Evolutionary conservation across 1,140 invertebrate species (phyloP).

Genomic region (Hylaeus anthracinus): DNA sequence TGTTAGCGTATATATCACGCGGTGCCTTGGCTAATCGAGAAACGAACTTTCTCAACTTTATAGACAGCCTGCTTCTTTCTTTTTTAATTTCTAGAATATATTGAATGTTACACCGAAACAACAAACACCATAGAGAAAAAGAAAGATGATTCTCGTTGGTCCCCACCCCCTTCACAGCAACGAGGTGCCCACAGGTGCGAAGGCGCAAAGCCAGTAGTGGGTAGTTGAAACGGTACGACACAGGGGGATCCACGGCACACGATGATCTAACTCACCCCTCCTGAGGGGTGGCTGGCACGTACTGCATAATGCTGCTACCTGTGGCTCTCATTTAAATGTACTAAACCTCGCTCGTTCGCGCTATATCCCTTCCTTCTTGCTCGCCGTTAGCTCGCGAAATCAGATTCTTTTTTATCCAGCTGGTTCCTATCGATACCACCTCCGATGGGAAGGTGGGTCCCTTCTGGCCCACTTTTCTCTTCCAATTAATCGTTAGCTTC

Average conservation of each 20-base stretch:
- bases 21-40: no score
- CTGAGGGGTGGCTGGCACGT: slow-evolving; percentile 70
- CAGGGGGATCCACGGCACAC: slow-evolving; percentile 59
- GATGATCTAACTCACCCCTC: slow-evolving; percentile 73
- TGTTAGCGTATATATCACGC: no score
- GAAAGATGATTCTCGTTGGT: background rate
- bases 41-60: no score
- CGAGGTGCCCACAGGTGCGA: slow-evolving; percentile 57
- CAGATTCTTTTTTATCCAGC: slow-evolving; percentile 47
- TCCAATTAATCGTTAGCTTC: slow-evolving; percentile 56
- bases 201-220: slow-evolving; percentile 59
- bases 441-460: background rate
- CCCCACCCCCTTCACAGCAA: slow-evolving; percentile 8
- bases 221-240: slow-evolving; percentile 61
- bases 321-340: slow-evolving; percentile 77
- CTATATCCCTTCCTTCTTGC: slow-evolving; percentile 26
- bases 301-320: slow-evolving; percentile 76
- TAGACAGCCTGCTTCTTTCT: no score
- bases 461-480: slow-evolving; percentile 9
- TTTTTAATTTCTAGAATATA: no score
- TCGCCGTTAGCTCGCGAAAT: slow-evolving; percentile 39
- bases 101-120: no score
- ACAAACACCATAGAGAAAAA: background rate
- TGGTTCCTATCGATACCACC: slow-evolving; percentile 54
- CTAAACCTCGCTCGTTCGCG: slow-evolving; percentile 62